Percentiles rank a stretch among this genome's conserved stretches.
These are phyloP conservation scores for Mamestra configurata DNA, from an alignment of 1,140 invertebrate genomes.

Conservation along the genomic window DNA sequence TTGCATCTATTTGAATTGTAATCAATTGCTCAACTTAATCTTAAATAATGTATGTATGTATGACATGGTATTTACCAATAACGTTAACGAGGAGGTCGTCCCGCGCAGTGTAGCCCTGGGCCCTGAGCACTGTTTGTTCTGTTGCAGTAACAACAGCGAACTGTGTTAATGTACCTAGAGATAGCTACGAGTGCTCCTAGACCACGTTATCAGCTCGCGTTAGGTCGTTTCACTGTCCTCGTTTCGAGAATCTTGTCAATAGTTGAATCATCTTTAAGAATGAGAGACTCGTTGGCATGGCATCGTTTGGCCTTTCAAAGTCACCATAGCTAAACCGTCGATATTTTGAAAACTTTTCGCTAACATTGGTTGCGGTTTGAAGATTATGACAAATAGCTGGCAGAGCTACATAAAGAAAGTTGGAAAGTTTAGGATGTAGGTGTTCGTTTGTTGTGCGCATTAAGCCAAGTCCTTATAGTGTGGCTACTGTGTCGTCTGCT, in stretches of 20 bases:
- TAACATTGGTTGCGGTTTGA: constrained; percentile 40
- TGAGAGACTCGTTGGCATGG: background rate
- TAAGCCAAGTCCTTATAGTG: constrained; percentile 53
- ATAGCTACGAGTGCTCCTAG: constrained; percentile 70
- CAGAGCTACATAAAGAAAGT: constrained; percentile 44
- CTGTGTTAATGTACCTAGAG: constrained; percentile 61
- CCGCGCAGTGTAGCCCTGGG: background rate
- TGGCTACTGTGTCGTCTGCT: constrained; percentile 52
- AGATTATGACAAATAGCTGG: constrained; percentile 21
- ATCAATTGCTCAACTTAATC: background rate
- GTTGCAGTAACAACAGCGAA: constrained; percentile 52
- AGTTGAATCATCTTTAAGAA: constrained; percentile 60
- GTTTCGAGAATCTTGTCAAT: constrained; percentile 63
- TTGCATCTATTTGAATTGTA: background rate
- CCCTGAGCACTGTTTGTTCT: constrained; percentile 53
- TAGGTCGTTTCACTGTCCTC: constrained; percentile 79
- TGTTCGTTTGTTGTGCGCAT: constrained; percentile 44
- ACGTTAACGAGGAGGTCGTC: constrained; percentile 39
- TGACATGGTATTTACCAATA: constrained; percentile 56
- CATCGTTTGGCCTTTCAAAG: constrained; percentile 16
- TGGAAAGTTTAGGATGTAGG: constrained; percentile 52
- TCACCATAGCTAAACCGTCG: constrained; percentile 27
- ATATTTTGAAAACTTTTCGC: constrained; percentile 29
- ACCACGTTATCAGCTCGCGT: constrained; percentile 76
- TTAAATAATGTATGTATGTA: constrained; percentile 23